Evolutionary conservation across 2,888 invertebrate species (phyloP).

Genomic region (Dicyrtoma fusca): DNA sequence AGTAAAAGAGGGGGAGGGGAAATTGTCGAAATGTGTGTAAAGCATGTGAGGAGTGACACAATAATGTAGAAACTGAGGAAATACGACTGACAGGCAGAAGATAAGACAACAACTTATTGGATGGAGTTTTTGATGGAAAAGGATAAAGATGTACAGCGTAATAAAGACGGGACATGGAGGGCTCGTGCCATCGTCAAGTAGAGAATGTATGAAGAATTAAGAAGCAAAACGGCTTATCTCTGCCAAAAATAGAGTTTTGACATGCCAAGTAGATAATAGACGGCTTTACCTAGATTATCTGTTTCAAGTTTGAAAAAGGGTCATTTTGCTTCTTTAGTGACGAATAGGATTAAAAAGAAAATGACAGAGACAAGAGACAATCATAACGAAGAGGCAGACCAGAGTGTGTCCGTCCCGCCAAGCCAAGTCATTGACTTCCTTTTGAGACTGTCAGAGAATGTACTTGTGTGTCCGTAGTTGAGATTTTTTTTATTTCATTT

Average conservation of each 20-base stretch:
- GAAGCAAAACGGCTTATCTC: too few relatives aligned
- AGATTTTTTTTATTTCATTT: conserved; percentile 2
- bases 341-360: too few relatives aligned
- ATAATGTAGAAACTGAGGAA: not conserved
- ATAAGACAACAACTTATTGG: not conserved
- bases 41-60: not conserved
- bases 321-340: not conserved
- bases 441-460: not conserved
- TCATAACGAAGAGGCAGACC: too few relatives aligned
- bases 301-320: conserved; percentile 3
- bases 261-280: too few relatives aligned
- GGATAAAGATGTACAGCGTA: conserved; percentile 8
- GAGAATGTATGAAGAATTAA: too few relatives aligned
- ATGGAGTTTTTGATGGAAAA: conserved; percentile 16
- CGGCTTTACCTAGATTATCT: too few relatives aligned
- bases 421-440: too few relatives aligned
- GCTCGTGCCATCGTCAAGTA: too few relatives aligned
- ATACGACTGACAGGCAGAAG: not conserved
- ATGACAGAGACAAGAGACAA: too few relatives aligned
- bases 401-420: too few relatives aligned
- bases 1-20: not conserved
- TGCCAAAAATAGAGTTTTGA: too few relatives aligned
- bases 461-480: not conserved
- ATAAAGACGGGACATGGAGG: conserved; percentile 2
- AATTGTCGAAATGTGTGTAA: not conserved